phyloP scores from a whole-genome alignment of 2,888 invertebrate species.

The Callinectes sapidus region DNA sequence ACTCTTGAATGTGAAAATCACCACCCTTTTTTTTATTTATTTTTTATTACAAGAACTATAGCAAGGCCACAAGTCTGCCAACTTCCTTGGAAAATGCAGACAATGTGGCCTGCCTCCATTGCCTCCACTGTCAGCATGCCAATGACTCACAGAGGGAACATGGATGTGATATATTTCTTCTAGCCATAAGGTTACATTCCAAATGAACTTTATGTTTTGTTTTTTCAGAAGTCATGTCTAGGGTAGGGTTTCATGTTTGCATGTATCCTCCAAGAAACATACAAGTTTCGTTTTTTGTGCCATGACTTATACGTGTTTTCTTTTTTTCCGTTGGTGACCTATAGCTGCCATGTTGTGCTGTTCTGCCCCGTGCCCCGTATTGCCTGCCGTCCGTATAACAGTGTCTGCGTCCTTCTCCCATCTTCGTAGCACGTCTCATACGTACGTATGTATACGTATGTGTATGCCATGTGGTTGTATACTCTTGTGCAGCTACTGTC shows the following conservation, averaged over 20 bases:
- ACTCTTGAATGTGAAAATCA: constrained; percentile 16
- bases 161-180: constrained; percentile 37
- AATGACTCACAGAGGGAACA: constrained; percentile 12
- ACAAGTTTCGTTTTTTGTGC: constrained; percentile 63
- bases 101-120: background rate
- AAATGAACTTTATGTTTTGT: constrained; percentile 32
- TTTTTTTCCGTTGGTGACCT: constrained; percentile 63
- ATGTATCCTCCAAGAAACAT: constrained; percentile 53
- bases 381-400: constrained; percentile 73
- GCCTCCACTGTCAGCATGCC: constrained; percentile 26
- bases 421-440: constrained; percentile 72
- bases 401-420: constrained; percentile 73
- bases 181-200: constrained; percentile 58
- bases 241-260: constrained; percentile 57
- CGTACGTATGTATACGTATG: constrained; percentile 72
- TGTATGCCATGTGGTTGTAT: constrained; percentile 68
- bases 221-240: constrained; percentile 50
- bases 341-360: constrained; percentile 72
- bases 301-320: constrained; percentile 70
- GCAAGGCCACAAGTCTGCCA: constrained; percentile 4
- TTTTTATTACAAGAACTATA: background rate
- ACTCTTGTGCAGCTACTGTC: constrained; percentile 68
- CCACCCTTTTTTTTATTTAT: constrained; percentile 8
- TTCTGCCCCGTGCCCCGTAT: constrained; percentile 71
- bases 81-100: background rate